phyloP scores from a whole-genome alignment of 2,888 invertebrate species.

The Himalopsyche tibetana region DNA sequence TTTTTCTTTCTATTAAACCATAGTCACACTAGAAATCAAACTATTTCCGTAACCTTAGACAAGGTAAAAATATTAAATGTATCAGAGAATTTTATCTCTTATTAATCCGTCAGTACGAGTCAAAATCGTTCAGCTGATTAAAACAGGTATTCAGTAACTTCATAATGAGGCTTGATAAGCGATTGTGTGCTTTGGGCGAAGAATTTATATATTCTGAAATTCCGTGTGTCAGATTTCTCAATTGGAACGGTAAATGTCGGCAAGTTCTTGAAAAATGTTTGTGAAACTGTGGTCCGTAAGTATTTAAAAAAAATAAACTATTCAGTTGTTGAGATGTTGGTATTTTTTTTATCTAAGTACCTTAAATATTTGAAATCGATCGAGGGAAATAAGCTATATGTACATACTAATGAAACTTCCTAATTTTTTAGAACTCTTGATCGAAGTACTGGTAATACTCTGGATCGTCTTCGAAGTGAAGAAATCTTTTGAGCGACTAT shows the following conservation, averaged over 20 bases:
- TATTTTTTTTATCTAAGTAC: no score
- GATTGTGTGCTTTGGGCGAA: not conserved
- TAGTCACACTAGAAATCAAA: not conserved
- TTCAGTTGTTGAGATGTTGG: no score
- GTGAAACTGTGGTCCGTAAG: not conserved
- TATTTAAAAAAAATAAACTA: not conserved
- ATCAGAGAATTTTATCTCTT: not conserved
- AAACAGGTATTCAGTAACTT: not conserved
- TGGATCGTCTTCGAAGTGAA: no score
- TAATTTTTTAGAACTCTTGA: no score
- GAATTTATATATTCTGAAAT: constrained; percentile 9
- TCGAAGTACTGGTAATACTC: no score
- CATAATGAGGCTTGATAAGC: not conserved
- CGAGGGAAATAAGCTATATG: no score
- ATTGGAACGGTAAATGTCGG: constrained; percentile 17
- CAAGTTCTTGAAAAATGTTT: not conserved
- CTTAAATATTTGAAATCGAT: no score
- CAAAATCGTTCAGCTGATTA: not conserved
- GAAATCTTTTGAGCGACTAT: no score
- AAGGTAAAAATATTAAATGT: not conserved
- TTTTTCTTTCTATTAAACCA: not conserved
- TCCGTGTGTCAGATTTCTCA: not conserved
- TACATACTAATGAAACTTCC: no score
- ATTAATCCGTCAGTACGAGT: not conserved
- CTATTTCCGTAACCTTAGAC: constrained; percentile 18